Base-by-base conservation (phyloP, 2,888 invertebrate species). In the Heliconius ethilla region DNA sequence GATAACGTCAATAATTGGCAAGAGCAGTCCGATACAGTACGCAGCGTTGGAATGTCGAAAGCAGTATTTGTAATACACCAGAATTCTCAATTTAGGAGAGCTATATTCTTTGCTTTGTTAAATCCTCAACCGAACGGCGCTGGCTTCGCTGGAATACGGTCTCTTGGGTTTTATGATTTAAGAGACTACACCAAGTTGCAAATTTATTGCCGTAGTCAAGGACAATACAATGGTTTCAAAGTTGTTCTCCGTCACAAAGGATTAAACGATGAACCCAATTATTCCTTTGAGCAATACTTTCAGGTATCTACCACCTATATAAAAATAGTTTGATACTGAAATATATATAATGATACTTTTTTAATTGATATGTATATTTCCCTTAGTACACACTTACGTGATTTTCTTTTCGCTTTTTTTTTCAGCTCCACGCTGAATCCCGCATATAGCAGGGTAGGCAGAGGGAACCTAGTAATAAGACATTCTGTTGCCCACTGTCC, bases 101-200 rank as follows among this genome's bases (percentile, higher is more conserved):
- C 95, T 0, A 91, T 96, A 83, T 95, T 96, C 83, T 96, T 96
- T 83, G 95, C 95, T 5, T 87, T 96, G 72, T 85, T 96, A 33
- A 96, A 96, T 85, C 96, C 96, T 6, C 96, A 96, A 88, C 91
- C 95, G 13, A 96, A 96, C 82, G 96, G 96, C 1, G 96, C 96
- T 33, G 96, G 96, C 2, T 96, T 96, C 86, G 96, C 96, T 51
- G 96, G 96, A 18, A 92, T 96, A 80, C 88, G 95, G 80, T 94
- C 92, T n/a, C 83, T 89, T 22, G 92, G 91, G 13, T 85, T 89
- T 33, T 92, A 95, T 78, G 88, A 96, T 85, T 88, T 96, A 9
- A 89, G 91, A 0, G 91, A 90, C 15, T 93, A 91, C 82, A 89
- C 90, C 0, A 92, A 92, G 81, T 86, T 96, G 29, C 92, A 95